phyloP scores from a whole-genome alignment of 2,888 invertebrate species.

The Azorinus chamasolen region DNA sequence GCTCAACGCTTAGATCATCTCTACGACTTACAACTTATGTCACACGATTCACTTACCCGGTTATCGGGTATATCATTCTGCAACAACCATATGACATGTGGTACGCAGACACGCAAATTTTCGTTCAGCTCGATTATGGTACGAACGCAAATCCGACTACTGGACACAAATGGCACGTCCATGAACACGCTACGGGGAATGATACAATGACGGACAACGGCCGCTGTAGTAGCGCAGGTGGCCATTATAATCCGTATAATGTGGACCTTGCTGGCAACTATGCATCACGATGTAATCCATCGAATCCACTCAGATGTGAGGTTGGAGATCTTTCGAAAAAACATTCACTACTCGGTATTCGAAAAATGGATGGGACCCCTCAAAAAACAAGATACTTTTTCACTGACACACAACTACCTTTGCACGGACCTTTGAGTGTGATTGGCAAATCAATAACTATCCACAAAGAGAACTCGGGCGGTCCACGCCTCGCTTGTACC shows the following conservation, averaged over 20 bases:
- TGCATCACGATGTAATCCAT: constrained; percentile 58
- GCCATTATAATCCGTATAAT: constrained; percentile 92
- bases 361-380: constrained; percentile 24
- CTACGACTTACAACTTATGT: constrained; percentile 90
- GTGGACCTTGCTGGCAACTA: constrained; percentile 85
- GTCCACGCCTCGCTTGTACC: constrained; percentile 92
- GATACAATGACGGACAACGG: constrained; percentile 89
- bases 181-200: constrained; percentile 91
- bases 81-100: constrained; percentile 93
- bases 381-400: constrained; percentile 86
- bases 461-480: constrained; percentile 95
- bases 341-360: constrained; percentile 80
- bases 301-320: constrained; percentile 94
- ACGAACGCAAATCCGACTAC: constrained; percentile 90
- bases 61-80: constrained; percentile 94
- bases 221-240: constrained; percentile 90
- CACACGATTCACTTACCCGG: constrained; percentile 94
- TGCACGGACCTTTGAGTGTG: constrained; percentile 92
- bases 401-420: constrained; percentile 92
- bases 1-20: constrained; percentile 86
- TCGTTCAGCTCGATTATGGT: constrained; percentile 94
- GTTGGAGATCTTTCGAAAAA: constrained; percentile 91
- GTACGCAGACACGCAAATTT: constrained; percentile 94
- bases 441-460: constrained; percentile 94
- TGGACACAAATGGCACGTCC: constrained; percentile 92